phyloP scores from a whole-genome alignment of 2,888 invertebrate genomes.

The Lissocephala sabroskyi region DNA sequence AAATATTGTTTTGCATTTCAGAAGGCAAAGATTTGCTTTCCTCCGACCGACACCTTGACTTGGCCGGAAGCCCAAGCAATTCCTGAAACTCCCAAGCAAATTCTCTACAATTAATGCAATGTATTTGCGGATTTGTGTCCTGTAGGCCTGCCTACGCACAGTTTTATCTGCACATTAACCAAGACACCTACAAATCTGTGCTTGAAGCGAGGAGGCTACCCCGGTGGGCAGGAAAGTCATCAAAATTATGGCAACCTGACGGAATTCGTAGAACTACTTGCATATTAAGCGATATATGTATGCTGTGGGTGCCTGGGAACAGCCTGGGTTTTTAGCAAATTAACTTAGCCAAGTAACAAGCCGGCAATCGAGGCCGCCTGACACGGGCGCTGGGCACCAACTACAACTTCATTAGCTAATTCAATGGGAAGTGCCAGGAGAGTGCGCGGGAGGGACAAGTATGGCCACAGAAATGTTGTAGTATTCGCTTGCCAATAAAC shows the following conservation, averaged over 20 bases:
- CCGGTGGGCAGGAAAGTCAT: constrained; percentile 5
- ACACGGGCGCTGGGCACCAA: constrained; percentile 12
- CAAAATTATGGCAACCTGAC: constrained; percentile 42
- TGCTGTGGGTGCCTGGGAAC: constrained; percentile 1
- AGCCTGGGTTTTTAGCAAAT: constrained; percentile 45
- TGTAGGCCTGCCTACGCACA: no score
- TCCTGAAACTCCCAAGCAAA: no score
- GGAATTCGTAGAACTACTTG: background rate
- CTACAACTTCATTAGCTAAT: constrained; percentile 63
- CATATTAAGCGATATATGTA: constrained; percentile 3
- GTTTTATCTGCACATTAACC: constrained; percentile 52
- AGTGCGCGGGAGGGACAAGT: no score
- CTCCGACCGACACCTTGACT: no score
- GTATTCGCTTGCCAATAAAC: constrained; percentile 50
- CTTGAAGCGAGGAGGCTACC: no score
- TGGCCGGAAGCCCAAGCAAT: no score
- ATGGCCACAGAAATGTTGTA: background rate
- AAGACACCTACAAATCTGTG: constrained; percentile 46
- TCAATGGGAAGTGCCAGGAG: no score
- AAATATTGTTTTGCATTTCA: no score
- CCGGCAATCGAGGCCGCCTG: constrained; percentile 10
- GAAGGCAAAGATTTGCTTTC: no score
- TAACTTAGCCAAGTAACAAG: constrained; percentile 52
- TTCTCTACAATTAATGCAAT: no score
- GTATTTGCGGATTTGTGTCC: no score